Conservation (phyloP, 2,888 invertebrate species). For the Drosophila acutilabella region DNA sequence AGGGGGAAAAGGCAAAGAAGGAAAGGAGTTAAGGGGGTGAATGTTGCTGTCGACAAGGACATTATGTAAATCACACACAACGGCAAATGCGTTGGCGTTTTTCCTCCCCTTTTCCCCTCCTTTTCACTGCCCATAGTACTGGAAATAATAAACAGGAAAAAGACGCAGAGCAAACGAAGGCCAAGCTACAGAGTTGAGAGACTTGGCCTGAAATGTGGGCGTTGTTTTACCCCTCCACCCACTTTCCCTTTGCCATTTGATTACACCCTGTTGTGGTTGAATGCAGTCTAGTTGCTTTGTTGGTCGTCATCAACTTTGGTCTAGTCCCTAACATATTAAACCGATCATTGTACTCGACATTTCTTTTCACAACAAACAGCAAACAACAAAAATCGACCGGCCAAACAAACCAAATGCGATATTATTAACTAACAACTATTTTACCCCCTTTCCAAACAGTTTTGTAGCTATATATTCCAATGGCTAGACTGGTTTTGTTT, state of each 20-base stretch:
- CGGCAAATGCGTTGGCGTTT: conserved; percentile 52
- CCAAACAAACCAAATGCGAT: conserved; percentile 44
- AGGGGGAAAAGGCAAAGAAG: not conserved
- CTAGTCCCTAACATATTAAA: conserved; percentile 82
- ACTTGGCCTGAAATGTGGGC: conserved; percentile 38
- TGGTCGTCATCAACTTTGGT: conserved; percentile 28
- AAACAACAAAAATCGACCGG: conserved; percentile 44
- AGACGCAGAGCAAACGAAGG: conserved; percentile 55
- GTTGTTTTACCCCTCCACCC: conserved; percentile 43
- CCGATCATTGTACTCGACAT: conserved; percentile 84
- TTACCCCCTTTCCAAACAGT: not conserved
- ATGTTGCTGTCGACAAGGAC: conserved; percentile 75
- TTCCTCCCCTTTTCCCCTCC: not conserved
- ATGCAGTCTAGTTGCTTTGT: conserved; percentile 24
- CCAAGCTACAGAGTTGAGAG: conserved; percentile 48
- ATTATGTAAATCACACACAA: conserved; percentile 79
- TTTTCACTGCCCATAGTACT: conserved; percentile 20
- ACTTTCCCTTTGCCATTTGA: conserved; percentile 39
- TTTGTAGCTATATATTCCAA: not conserved
- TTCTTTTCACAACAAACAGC: conserved; percentile 29
- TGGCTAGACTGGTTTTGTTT: conserved; percentile 47
- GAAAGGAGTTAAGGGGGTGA: not conserved
- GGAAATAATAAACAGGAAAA: conserved; percentile 74
- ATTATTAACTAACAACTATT: conserved; percentile 35
- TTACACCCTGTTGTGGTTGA: conserved; percentile 17